Evolutionary conservation across 2,888 invertebrate species (phyloP).

Genomic region (Pheosia tremula): DNA sequence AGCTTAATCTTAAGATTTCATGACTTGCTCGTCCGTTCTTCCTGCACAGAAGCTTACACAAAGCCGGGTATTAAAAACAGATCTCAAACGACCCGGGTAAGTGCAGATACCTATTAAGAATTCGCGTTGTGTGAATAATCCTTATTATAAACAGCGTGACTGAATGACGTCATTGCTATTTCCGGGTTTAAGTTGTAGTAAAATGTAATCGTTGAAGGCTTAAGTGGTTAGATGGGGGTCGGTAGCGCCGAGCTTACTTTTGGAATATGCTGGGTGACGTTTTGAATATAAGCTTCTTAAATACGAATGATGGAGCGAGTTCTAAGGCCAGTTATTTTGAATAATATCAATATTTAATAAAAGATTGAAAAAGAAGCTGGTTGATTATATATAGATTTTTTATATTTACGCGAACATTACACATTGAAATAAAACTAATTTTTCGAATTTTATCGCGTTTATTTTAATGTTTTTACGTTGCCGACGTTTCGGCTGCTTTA

Average conservation of each 20-base stretch:
- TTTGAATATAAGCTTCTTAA: too few species aligned
- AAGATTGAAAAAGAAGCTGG: too few species aligned
- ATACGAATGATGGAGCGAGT: too few species aligned
- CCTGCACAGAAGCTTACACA: constrained; percentile 37
- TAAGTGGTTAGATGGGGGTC: background rate
- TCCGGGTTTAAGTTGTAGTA: constrained; percentile 23
- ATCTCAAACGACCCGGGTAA: constrained; percentile 37
- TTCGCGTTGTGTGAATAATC: constrained; percentile 30
- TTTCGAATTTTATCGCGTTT: too few species aligned
- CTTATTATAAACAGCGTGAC: constrained; percentile 19
- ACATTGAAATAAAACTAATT: too few species aligned
- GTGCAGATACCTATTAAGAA: constrained; percentile 21
- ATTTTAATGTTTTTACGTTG: too few species aligned
- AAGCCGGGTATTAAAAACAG: constrained; percentile 53
- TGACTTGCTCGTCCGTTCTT: constrained; percentile 37
- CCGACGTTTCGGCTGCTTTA: too few species aligned
- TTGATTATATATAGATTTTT: too few species aligned
- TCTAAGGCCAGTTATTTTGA: too few species aligned
- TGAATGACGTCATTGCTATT: constrained; percentile 32
- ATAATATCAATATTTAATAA: too few species aligned
- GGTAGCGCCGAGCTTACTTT: background rate
- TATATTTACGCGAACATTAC: too few species aligned
- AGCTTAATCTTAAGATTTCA: constrained; percentile 53
- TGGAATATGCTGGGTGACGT: background rate
- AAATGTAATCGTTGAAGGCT: background rate